phyloP scores from a whole-genome alignment of 2,888 invertebrate genomes.

The Polia nebulosa region DNA sequence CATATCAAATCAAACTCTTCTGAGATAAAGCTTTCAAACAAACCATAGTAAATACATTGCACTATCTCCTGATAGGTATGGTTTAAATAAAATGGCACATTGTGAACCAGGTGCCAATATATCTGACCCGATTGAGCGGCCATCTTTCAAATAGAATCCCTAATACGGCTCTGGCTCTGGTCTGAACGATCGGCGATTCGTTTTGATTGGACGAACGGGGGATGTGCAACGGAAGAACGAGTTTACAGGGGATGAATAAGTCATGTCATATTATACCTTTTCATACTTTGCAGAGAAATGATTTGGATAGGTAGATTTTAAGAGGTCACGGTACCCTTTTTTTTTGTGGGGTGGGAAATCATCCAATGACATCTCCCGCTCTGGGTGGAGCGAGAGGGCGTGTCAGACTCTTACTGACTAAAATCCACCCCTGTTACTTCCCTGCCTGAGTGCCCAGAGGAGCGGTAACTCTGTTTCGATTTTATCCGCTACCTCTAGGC shows the following conservation, averaged over 20 bases:
- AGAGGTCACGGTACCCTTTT: too few species aligned
- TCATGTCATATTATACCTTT: conserved; percentile 14
- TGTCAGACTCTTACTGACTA: too few species aligned
- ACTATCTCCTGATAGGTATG: too few species aligned
- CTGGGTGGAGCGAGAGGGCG: too few species aligned
- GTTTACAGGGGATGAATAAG: conserved; percentile 26
- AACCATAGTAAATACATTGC: too few species aligned
- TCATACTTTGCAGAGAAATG: background rate
- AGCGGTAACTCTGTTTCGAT: too few species aligned
- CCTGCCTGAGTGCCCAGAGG: too few species aligned
- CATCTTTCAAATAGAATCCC: conserved; percentile 63
- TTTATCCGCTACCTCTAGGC: too few species aligned
- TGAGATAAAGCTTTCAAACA: background rate
- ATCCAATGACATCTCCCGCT: too few species aligned
- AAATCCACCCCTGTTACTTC: too few species aligned
- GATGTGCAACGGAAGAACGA: conserved; percentile 47
- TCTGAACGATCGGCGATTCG: conserved; percentile 72
- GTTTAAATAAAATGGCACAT: background rate
- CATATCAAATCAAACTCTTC: too few species aligned
- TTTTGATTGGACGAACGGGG: conserved; percentile 74
- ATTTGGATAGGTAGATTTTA: background rate
- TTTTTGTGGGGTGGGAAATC: too few species aligned
- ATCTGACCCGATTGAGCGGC: conserved; percentile 3
- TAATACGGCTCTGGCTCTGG: conserved; percentile 70
- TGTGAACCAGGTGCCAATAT: conserved; percentile 1